These are phyloP conservation scores for Hucho hucho DNA, from an alignment of 2,113 vertebrate genomes.

Conservation along the genomic window DNA sequence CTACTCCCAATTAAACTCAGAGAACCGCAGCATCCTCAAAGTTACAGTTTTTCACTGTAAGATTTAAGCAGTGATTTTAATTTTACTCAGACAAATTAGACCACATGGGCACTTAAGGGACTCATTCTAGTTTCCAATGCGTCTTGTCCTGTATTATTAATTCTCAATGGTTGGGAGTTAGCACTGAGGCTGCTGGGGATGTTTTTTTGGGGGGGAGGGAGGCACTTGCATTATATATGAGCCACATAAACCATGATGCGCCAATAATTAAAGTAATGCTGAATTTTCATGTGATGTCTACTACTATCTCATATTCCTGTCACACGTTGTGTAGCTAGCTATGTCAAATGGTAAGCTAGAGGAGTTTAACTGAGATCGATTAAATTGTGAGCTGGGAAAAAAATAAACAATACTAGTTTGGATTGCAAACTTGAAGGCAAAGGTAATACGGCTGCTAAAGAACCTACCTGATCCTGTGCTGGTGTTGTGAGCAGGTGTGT, in stretches of 20 bases:
- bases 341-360: neutral
- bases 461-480: neutral
- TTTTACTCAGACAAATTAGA: constrained; percentile 1
- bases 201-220: too few species aligned
- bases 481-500: neutral
- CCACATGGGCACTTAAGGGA: constrained; percentile 28
- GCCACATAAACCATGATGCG: too few species aligned
- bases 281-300: too few species aligned
- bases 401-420: neutral
- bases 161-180: constrained; percentile 25
- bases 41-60: too few species aligned
- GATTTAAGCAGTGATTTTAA: neutral
- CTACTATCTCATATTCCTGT: neutral
- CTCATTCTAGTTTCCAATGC: constrained; percentile 31
- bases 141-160: constrained; percentile 42
- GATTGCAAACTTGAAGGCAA: neutral
- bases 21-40: neutral
- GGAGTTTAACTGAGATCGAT: neutral
- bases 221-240: too few species aligned
- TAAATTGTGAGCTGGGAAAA: neutral
- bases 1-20: constrained; percentile 31
- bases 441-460: neutral
- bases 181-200: neutral
- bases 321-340: neutral
- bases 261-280: too few species aligned